These are phyloP conservation scores for Chalcis sispes DNA, from an alignment of 2,888 invertebrate genomes.

Conservation along the genomic window DNA sequence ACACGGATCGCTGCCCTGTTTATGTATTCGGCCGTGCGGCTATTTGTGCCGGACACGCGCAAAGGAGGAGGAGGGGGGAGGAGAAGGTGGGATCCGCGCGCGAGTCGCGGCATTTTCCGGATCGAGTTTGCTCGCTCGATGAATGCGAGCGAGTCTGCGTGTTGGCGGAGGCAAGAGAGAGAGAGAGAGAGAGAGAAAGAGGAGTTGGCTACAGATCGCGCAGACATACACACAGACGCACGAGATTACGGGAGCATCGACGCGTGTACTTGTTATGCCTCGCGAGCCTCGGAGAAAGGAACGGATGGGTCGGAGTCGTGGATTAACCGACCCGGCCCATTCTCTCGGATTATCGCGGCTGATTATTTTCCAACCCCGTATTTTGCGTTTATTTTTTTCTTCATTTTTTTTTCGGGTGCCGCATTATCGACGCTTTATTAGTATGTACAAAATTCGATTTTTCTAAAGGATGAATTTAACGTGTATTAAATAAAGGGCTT, in stretches of 20 bases:
- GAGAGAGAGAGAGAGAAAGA: background rate
- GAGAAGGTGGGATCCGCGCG: constrained; percentile 8
- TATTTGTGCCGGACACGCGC: constrained; percentile 68
- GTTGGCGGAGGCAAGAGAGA: background rate
- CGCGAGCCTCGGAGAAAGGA: constrained; percentile 9
- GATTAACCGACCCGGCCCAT: too few species aligned
- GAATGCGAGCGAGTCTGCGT: background rate
- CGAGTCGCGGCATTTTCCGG: constrained; percentile 51
- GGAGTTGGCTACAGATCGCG: too few species aligned
- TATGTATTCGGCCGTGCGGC: constrained; percentile 70
- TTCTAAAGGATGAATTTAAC: too few species aligned
- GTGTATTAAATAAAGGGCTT: too few species aligned
- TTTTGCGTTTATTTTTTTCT: too few species aligned
- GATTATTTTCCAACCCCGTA: background rate
- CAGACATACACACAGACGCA: background rate
- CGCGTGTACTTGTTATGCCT: constrained; percentile 56
- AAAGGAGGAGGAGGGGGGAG: background rate
- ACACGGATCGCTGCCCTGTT: constrained; percentile 69
- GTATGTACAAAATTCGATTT: too few species aligned
- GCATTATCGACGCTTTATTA: too few species aligned
- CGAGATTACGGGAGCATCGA: constrained; percentile 54
- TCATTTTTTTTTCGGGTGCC: too few species aligned
- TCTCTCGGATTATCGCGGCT: background rate
- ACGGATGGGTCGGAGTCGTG: background rate
- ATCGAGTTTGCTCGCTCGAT: constrained; percentile 31